These are phyloP conservation scores for Poeciliopsis paucimaculata DNA, from an alignment of 2,797 vertebrate genomes.

Conservation along the genomic window DNA sequence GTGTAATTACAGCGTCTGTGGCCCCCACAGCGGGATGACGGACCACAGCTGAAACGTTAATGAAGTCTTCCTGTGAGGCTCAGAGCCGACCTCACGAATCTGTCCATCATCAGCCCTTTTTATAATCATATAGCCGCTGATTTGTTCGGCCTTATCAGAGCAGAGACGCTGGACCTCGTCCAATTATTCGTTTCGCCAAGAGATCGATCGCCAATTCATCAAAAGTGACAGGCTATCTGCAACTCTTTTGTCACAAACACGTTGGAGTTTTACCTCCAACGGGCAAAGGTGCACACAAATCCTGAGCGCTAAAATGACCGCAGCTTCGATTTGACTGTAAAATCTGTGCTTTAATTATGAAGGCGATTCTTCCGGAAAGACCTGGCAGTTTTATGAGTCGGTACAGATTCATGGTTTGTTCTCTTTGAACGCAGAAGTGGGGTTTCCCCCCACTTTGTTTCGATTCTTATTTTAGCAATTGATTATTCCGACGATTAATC, in stretches of 20 bases:
- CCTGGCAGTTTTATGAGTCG: not conserved
- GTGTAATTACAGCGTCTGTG: constrained; percentile 4
- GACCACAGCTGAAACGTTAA: constrained; percentile 21
- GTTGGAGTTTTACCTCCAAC: not conserved
- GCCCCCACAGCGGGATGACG: not conserved
- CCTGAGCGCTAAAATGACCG: not conserved
- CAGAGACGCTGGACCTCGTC: constrained; percentile 11
- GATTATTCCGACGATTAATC: no score
- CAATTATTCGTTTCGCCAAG: constrained; percentile 20
- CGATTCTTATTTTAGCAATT: no score
- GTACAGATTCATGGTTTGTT: not conserved
- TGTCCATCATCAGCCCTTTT: constrained; percentile 17
- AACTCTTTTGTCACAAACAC: not conserved
- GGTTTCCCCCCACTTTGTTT: no score
- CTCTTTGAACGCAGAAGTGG: no score
- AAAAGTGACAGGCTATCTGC: constrained; percentile 20
- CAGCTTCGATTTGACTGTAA: not conserved
- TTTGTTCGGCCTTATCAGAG: constrained; percentile 23
- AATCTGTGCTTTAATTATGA: not conserved
- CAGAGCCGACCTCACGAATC: constrained; percentile 14
- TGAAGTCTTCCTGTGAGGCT: constrained; percentile 15
- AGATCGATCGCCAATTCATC: constrained; percentile 35
- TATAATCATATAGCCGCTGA: not conserved
- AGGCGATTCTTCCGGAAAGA: not conserved
- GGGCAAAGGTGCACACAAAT: not conserved